Evolutionary conservation across 2,888 invertebrate species (phyloP), one percentile per base, ranked within the genome.

Genomic region (Nomada ruficornis): DNA sequence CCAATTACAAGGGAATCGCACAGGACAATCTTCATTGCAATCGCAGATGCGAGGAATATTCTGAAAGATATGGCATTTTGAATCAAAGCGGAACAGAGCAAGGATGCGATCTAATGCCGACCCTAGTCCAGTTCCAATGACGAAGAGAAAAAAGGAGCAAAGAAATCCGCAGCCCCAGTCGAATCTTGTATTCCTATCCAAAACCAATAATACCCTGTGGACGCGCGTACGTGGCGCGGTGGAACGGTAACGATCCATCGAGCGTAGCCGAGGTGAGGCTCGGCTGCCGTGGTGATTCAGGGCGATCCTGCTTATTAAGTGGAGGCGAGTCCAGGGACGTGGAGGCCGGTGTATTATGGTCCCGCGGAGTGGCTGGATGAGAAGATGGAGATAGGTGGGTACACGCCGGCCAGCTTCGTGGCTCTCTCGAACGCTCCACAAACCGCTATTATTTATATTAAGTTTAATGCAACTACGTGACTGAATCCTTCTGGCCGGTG

Each of bases 401-500:
- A 92, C 90, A 90, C 75, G 83, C 75, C 74, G 44, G 83, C 77
- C 69, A 55, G 70, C 77, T 29, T 69, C 80, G 83, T 81, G 78
- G 83, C 86, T 84, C 87, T 84, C 69, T 85, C 89, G 88, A 83
- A 85, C 91, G 91, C 88, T 91, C 89, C 90, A 91, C 93, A 93
- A 94, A 93, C 93, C 92, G 93, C 93, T 94, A 94, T 94, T 94
- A 94, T 94, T 94, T 94, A 94, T 94, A 94, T 94, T 94, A 94
- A 94, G 93, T 94, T 94, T 94, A 94, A 94, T 94, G 93, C 93
- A 94, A 93, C 91, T 94, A 94, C 94, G 93, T 94, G 94, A 94
- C 94, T 93, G 94, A 93, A 94, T 93, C 91, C 91, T 88, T 86
- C 78, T 70, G 78, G 80, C 64, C 59, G 36, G 82, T 62, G 82